Conservation (phyloP, 2,113 vertebrate genomes). For the Ceratotherium simum region DNA sequence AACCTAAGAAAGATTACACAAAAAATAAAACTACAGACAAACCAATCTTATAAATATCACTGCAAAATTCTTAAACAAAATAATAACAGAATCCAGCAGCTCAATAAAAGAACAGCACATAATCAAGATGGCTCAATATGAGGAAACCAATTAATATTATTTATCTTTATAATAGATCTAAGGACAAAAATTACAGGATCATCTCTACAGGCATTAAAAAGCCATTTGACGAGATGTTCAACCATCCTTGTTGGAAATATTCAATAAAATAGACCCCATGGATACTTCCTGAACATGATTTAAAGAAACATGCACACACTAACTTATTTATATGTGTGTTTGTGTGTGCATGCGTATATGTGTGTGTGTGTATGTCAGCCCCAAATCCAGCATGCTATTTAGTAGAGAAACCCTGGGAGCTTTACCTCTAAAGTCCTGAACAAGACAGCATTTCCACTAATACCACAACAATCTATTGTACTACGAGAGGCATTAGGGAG, state of each 20-base stretch:
- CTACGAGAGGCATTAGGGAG: not conserved
- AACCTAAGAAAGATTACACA: not conserved
- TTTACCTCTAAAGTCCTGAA: not conserved
- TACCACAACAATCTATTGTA: not conserved
- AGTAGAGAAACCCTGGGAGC: not conserved
- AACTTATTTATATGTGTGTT: not conserved
- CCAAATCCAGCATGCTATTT: not conserved
- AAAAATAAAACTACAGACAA: not conserved
- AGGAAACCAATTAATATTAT: not conserved
- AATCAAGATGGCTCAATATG: not conserved
- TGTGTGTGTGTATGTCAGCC: not conserved
- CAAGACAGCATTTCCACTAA: not conserved
- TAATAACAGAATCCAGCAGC: not conserved
- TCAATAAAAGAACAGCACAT: not conserved
- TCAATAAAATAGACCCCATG: not conserved
- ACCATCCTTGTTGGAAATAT: not conserved
- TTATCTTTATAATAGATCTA: not conserved
- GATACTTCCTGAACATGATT: not conserved
- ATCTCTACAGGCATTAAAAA: not conserved
- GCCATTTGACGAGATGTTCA: not conserved
- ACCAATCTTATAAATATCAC: not conserved
- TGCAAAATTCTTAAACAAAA: not conserved
- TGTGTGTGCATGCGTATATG: not conserved
- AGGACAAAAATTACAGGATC: not conserved
- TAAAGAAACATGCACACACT: not conserved